phyloP scores from a whole-genome alignment of 2,888 invertebrate species.

The Idaea biselata region DNA sequence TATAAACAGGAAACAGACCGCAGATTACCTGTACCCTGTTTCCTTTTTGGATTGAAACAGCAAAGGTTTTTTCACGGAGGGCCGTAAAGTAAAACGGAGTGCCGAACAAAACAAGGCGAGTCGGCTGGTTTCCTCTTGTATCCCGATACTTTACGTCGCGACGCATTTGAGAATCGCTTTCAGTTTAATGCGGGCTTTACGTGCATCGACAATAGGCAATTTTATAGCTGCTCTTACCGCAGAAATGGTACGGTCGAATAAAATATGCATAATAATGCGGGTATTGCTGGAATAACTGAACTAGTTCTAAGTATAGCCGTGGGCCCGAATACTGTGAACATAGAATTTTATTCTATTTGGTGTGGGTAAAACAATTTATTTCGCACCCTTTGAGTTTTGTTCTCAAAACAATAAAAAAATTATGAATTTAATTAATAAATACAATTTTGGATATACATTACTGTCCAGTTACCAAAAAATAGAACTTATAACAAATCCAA shows the following conservation, averaged over 20 bases:
- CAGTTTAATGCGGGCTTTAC: constrained; percentile 63
- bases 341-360: background rate
- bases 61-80: constrained; percentile 40
- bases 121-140: constrained; percentile 30
- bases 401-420: too few species aligned
- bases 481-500: too few species aligned
- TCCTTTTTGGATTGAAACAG: constrained; percentile 34
- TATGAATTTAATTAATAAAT: too few species aligned
- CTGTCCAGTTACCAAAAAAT: too few species aligned
- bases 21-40: constrained; percentile 19
- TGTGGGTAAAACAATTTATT: background rate
- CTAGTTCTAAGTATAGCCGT: constrained; percentile 21
- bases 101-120: constrained; percentile 31
- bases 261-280: constrained; percentile 40
- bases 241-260: constrained; percentile 41
- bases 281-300: constrained; percentile 21
- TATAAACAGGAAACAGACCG: constrained; percentile 2
- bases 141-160: constrained; percentile 48
- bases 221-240: constrained; percentile 51
- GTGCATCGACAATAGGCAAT: constrained; percentile 70
- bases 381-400: background rate
- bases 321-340: constrained; percentile 11
- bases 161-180: constrained; percentile 66
- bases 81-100: constrained; percentile 37
- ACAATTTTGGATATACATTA: too few species aligned